phyloP scores from a whole-genome alignment of 2,888 invertebrate genomes.

The Ferdinandea cuprea region DNA sequence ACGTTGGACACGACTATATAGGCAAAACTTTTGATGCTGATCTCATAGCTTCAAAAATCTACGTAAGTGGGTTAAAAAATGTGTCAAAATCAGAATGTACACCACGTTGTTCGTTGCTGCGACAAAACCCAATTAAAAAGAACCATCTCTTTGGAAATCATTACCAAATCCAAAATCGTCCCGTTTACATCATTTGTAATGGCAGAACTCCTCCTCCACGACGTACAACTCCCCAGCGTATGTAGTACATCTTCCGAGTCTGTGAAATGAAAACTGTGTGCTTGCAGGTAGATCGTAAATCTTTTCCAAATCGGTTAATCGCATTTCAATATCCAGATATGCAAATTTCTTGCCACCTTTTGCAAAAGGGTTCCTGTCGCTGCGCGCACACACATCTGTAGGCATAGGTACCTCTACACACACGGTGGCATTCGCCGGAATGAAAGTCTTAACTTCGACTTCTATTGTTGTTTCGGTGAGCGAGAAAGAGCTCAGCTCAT shows the following conservation, averaged over 20 bases:
- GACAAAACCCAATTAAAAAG: too few relatives aligned
- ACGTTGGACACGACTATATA: too few relatives aligned
- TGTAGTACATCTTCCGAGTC: constrained; percentile 36
- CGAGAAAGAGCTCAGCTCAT: constrained; percentile 43
- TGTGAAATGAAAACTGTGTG: constrained; percentile 48
- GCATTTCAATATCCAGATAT: constrained; percentile 74
- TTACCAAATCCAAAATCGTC: too few relatives aligned
- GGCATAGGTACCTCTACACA: not conserved
- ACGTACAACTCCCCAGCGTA: too few relatives aligned
- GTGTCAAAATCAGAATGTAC: too few relatives aligned
- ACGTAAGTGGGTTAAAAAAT: too few relatives aligned
- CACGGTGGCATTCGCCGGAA: constrained; percentile 20
- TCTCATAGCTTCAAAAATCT: too few relatives aligned
- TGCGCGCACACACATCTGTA: constrained; percentile 18
- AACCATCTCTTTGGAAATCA: too few relatives aligned
- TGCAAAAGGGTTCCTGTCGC: constrained; percentile 51
- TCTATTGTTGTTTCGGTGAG: constrained; percentile 68
- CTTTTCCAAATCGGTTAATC: constrained; percentile 72
- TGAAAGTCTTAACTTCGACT: constrained; percentile 44
- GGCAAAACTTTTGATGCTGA: too few relatives aligned
- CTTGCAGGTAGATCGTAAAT: constrained; percentile 66
- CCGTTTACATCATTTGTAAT: too few relatives aligned
- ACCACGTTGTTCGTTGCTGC: too few relatives aligned
- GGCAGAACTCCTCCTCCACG: too few relatives aligned
- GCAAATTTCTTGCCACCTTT: constrained; percentile 72